Percentiles rank a stretch among this genome's conserved stretches.
Evolutionary conservation across 2,888 invertebrate species (phyloP).

Genomic region (Lordiphosa andalusiaca): DNA sequence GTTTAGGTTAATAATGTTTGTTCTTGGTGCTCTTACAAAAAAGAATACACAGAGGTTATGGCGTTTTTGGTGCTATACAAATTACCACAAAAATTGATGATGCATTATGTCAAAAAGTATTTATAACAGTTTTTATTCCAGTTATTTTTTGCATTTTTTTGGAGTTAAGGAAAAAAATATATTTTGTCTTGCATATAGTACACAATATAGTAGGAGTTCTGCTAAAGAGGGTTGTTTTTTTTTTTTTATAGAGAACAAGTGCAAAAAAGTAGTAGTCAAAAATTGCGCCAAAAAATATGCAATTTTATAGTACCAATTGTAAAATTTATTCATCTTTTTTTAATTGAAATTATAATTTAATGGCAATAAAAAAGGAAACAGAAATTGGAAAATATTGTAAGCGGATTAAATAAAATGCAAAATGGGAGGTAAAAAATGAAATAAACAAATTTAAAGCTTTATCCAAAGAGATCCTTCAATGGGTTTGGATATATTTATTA

Average conservation of each 20-base stretch:
- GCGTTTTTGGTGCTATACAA: conserved; percentile 71
- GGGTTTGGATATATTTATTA: no score
- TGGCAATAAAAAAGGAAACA: conserved; percentile 7
- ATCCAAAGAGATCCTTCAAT: no score
- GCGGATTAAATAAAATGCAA: conserved; percentile 7
- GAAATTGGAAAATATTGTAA: conserved; percentile 4
- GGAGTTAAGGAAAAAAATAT: conserved; percentile 41
- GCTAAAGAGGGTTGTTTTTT: conserved; percentile 50
- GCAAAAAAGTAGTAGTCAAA: conserved; percentile 74
- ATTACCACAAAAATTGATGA: conserved; percentile 76
- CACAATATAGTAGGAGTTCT: conserved; percentile 67
- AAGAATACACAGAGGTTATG: conserved; percentile 60
- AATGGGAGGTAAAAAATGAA: conserved; percentile 1
- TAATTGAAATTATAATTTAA: conserved; percentile 17
- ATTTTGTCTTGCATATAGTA: conserved; percentile 52
- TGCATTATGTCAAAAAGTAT: conserved; percentile 65
- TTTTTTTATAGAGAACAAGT: conserved; percentile 59
- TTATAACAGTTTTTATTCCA: conserved; percentile 42
- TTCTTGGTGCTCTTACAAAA: conserved; percentile 59
- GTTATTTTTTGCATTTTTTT: conserved; percentile 21
- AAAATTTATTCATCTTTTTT: conserved; percentile 37
- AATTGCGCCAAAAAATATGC: conserved; percentile 78
- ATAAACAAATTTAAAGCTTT: no score
- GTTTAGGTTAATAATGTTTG: conserved; percentile 42
- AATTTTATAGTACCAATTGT: conserved; percentile 71